Base-by-base conservation (phyloP, 2,113 vertebrate species). In the Seriola aureovittata region DNA sequence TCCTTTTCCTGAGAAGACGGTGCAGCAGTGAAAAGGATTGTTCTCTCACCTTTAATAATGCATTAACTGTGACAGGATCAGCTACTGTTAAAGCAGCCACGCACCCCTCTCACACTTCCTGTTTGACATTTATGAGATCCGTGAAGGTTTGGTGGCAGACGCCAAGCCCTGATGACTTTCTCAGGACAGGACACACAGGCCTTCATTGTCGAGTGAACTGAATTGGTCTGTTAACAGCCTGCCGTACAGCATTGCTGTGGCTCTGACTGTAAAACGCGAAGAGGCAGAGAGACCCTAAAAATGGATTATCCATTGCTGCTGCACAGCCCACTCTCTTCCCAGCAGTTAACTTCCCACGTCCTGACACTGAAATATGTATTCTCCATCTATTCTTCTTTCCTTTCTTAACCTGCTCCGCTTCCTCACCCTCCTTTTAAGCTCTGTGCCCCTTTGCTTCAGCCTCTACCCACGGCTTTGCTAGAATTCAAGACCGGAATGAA, bases 251-350 rank as follows among this genome's bases (percentile, higher is more conserved):
- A 52, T 38, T 32, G 0, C 67, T 23, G 68, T 8, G 8, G 57
- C 34, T 59, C 55, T 40, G 62, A 14, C 58, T 68, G 42, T 71
- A 36, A 78, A 8, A 40, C 23, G 4, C 34, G 25, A 29, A 48
- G 62, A 44, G 42, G 65, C 63, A 65, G 38, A 52, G 9, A n/a
- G 58, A 82, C 60, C 75, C 74, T 82, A 77, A 85, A 90, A 89
- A 85, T 85, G 87, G 85, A 87, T 87, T 75, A 83, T 65, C 82
- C 82, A 59, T 73, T 38, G 3, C 55, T 13, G 6, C 71, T 34
- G 70, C 57, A 11, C 73, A 11, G 82, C 89, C 91, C 86, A 82
- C 91, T 87, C 87, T 80, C 74, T 92, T 89, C 84, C 81, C 87
- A 84, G 77, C 23, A 71, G 65, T 70, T 63, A 12, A 60, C 81